Evolutionary conservation across 2,888 invertebrate genomes (phyloP).

Genomic region (Nephrotoma guestfalica): DNA sequence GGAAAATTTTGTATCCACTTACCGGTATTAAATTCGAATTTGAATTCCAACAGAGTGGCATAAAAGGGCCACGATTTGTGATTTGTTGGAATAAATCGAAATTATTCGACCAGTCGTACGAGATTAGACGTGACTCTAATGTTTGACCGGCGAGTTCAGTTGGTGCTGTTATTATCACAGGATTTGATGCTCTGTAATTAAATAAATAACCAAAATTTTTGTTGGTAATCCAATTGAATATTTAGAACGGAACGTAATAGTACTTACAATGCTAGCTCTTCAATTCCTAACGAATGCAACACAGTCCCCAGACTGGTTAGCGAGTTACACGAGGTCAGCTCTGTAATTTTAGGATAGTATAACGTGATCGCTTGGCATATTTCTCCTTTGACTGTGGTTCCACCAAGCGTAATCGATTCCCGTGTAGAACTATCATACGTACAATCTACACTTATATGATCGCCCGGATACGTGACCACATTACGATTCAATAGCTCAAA

Average conservation of each 20-base stretch:
- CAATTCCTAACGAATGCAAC: slow-evolving; percentile 42
- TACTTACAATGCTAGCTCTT: slow-evolving; percentile 44
- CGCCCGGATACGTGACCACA: slow-evolving; percentile 39
- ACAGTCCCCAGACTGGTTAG: slow-evolving; percentile 44
- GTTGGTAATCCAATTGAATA: not conserved
- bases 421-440: slow-evolving; percentile 43
- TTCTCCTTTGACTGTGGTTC: slow-evolving; percentile 41
- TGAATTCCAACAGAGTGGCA: slow-evolving; percentile 7
- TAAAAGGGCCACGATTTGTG: slow-evolving; percentile 17
- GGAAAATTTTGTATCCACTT: not conserved
- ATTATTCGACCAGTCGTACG: slow-evolving; percentile 45
- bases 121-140: slow-evolving; percentile 39
- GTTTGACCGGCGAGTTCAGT: slow-evolving; percentile 42
- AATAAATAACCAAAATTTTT: slow-evolving; percentile 9
- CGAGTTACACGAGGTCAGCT: slow-evolving; percentile 43
- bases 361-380: slow-evolving; percentile 43
- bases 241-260: not conserved
- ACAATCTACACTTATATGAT: slow-evolving; percentile 46
- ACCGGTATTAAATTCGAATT: slow-evolving; percentile 6
- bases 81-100: slow-evolving; percentile 43
- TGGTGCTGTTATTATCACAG: slow-evolving; percentile 40
- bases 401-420: slow-evolving; percentile 36
- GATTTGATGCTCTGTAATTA: slow-evolving; percentile 37
- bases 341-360: slow-evolving; percentile 41
- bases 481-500: slow-evolving; percentile 38